Percentiles rank a stretch among this genome's conserved stretches.
phyloP scores from a whole-genome alignment of 2,888 invertebrate genomes.

The Pheosia gnoma region DNA sequence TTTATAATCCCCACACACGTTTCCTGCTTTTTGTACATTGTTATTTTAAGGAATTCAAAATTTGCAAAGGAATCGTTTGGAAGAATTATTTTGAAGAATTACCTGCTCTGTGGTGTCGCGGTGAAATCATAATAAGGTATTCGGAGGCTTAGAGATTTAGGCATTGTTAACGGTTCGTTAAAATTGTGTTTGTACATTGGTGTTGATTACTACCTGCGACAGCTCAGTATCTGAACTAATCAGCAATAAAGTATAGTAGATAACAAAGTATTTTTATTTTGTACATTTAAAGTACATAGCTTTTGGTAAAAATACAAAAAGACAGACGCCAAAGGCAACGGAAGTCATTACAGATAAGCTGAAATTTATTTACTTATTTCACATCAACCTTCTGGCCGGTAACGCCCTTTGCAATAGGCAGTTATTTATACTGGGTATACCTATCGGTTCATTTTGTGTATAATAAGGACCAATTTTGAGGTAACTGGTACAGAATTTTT shows the following conservation, averaged over 20 bases:
- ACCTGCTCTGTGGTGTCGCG: conserved; percentile 25
- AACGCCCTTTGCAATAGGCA: too few species aligned
- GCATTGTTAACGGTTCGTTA: conserved; percentile 23
- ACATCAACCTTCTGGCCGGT: too few species aligned
- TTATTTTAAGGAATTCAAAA: conserved; percentile 66
- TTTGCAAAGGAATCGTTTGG: conserved; percentile 58
- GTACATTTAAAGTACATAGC: not conserved
- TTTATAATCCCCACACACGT: conserved; percentile 76
- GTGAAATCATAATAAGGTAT: conserved; percentile 19
- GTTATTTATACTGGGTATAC: too few species aligned
- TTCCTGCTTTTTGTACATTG: conserved; percentile 79
- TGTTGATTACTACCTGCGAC: not conserved
- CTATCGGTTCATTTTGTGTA: too few species aligned
- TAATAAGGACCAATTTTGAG: too few species aligned
- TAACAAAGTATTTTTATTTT: not conserved
- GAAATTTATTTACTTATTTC: too few species aligned
- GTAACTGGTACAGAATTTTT: too few species aligned
- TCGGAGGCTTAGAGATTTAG: conserved; percentile 28
- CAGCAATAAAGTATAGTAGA: too few species aligned
- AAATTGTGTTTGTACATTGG: conserved; percentile 1
- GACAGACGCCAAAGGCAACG: not conserved
- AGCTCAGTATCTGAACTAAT: too few species aligned
- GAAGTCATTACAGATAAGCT: too few species aligned
- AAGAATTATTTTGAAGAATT: conserved; percentile 41
- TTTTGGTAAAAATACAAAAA: not conserved